Conservation (phyloP, 2,797 vertebrate genomes). For the Trematomus bernacchii region DNA sequence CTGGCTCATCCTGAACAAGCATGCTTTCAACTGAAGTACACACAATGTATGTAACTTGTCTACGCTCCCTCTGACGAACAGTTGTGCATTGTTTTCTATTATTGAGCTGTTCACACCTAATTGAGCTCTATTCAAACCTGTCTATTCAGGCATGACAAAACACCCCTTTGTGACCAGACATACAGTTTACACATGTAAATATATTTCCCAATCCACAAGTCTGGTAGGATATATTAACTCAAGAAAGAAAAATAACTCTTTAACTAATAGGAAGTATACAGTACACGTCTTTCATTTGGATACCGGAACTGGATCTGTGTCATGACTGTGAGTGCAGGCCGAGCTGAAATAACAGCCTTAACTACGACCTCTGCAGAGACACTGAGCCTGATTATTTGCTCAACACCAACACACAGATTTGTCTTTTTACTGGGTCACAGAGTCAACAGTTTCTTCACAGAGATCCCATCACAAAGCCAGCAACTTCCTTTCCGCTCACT, state of each 20-base stretch:
- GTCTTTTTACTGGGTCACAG: constrained; percentile 48
- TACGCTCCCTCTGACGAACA: background rate
- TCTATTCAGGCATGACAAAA: background rate
- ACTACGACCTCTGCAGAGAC: constrained; percentile 41
- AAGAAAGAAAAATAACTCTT: background rate
- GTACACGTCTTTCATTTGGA: constrained; percentile 22
- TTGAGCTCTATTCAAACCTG: constrained; percentile 11
- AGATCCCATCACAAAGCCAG: constrained; percentile 67
- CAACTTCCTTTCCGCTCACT: constrained; percentile 63
- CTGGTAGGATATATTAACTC: constrained; percentile 14
- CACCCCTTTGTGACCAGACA: constrained; percentile 2
- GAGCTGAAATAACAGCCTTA: constrained; percentile 43
- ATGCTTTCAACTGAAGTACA: background rate
- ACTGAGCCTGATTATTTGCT: constrained; percentile 50
- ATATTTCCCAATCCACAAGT: constrained; percentile 2
- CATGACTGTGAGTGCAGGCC: constrained; percentile 6
- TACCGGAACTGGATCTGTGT: background rate
- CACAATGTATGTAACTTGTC: background rate
- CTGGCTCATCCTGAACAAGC: background rate
- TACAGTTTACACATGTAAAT: constrained; percentile 8
- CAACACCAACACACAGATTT: constrained; percentile 41
- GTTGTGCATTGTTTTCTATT: constrained; percentile 3
- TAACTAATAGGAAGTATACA: background rate
- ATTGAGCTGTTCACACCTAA: background rate
- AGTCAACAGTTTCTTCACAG: constrained; percentile 69